phyloP scores from a whole-genome alignment of 2,888 invertebrate genomes.

The Epistrophe grossulariae region DNA sequence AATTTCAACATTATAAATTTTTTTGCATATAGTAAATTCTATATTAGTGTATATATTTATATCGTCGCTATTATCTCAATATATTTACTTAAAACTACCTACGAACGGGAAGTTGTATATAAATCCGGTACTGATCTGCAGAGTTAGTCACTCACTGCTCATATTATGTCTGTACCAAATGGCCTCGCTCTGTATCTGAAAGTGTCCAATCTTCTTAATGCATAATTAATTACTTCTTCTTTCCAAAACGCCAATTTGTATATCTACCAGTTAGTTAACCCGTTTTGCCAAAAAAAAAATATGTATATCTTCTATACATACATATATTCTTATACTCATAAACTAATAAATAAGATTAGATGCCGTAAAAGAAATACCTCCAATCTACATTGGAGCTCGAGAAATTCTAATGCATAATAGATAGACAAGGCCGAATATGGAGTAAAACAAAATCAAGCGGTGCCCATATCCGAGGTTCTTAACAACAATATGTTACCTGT shows the following conservation, averaged over 20 bases:
- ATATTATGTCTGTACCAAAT: neutral
- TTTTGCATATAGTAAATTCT: too few species aligned
- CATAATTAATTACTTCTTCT: conserved; percentile 48
- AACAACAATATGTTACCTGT: neutral
- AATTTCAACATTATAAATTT: too few species aligned
- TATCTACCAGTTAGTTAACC: conserved; percentile 22
- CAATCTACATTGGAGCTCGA: neutral
- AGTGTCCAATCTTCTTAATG: conserved; percentile 50
- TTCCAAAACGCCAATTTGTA: neutral
- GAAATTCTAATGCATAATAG: conserved; percentile 33
- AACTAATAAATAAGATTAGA: neutral
- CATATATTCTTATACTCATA: conserved; percentile 2
- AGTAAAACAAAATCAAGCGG: neutral
- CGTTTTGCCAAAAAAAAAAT: conserved; percentile 34
- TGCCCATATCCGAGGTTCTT: neutral
- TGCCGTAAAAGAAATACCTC: neutral
- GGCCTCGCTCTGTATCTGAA: conserved; percentile 25
- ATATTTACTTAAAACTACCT: neutral
- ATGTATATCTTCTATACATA: neutral
- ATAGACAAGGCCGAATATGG: conserved; percentile 4
- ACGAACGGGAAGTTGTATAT: neutral
- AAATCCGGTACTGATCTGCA: neutral
- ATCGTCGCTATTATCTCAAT: too few species aligned
- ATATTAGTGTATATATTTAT: too few species aligned
- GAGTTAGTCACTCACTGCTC: neutral